These are phyloP conservation scores for Hyposmocoma kahamanoa DNA, from an alignment of 1,140 invertebrate genomes.

Conservation along the genomic window DNA sequence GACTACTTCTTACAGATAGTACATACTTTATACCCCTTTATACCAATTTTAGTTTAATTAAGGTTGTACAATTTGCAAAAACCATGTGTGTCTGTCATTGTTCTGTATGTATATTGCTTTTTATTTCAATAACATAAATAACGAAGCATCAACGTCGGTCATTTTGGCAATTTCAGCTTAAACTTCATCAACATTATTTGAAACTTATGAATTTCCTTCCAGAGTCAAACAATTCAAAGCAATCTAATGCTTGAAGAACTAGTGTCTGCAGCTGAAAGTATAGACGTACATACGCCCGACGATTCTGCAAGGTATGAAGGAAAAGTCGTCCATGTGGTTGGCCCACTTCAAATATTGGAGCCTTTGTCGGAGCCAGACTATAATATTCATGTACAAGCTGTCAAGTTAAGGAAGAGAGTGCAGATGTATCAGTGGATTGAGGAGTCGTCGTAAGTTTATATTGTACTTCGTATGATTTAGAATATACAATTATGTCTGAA, in stretches of 20 bases:
- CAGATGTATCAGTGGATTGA: constrained; percentile 97
- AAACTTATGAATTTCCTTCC: constrained; percentile 17
- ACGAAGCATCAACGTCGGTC: too few species aligned
- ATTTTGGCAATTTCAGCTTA: too few species aligned
- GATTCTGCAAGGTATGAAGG: constrained; percentile 76
- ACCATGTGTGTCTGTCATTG: too few species aligned
- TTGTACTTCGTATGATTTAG: background rate
- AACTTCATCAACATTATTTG: too few species aligned
- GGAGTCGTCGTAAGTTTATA: constrained; percentile 72
- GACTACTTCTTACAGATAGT: too few species aligned
- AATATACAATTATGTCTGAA: too few species aligned
- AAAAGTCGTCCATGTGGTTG: constrained; percentile 84
- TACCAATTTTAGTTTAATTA: too few species aligned
- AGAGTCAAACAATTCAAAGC: constrained; percentile 60
- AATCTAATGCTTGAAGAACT: constrained; percentile 61
- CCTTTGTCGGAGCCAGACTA: constrained; percentile 87
- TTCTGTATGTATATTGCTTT: too few species aligned
- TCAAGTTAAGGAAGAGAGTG: constrained; percentile 83
- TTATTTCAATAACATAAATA: too few species aligned
- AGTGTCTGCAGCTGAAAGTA: constrained; percentile 44
- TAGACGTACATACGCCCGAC: constrained; percentile 49
- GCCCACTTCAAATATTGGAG: constrained; percentile 82
- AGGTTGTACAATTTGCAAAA: too few species aligned
- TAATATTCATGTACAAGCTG: constrained; percentile 82
- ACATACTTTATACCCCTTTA: too few species aligned